Evolutionary conservation across 1,140 invertebrate species (phyloP).

Genomic region (Wasmannia auropunctata): DNA sequence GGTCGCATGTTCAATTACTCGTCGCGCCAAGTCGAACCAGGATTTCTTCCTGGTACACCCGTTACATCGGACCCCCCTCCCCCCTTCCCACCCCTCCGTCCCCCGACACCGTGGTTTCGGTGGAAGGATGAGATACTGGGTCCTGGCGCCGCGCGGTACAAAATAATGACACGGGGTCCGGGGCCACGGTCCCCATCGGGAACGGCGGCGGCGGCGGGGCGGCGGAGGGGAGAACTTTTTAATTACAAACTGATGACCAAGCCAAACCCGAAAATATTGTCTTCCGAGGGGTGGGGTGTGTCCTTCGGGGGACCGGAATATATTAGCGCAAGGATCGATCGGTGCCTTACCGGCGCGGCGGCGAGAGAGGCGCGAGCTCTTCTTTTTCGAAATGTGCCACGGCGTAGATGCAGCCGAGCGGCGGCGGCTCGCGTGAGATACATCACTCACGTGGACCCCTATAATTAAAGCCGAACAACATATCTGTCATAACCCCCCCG

Average conservation of each 20-base stretch:
- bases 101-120: constrained; percentile 75
- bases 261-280: constrained; percentile 84
- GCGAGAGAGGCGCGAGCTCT: constrained; percentile 48
- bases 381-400: constrained; percentile 64
- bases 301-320: constrained; percentile 69
- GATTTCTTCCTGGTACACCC: constrained; percentile 69
- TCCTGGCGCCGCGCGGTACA: constrained; percentile 82
- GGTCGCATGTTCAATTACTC: constrained; percentile 8
- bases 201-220: neutral
- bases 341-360: constrained; percentile 47
- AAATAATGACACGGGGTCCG: constrained; percentile 83
- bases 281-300: constrained; percentile 74
- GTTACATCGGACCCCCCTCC: constrained; percentile 59
- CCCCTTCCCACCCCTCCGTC: constrained; percentile 67
- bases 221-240: constrained; percentile 78
- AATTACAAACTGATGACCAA: constrained; percentile 85
- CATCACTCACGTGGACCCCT: constrained; percentile 65
- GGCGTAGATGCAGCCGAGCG: constrained; percentile 9
- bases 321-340: constrained; percentile 73
- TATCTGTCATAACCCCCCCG: constrained; percentile 73
- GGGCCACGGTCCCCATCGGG: constrained; percentile 76
- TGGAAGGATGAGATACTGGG: constrained; percentile 82
- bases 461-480: constrained; percentile 74
- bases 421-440: constrained; percentile 68
- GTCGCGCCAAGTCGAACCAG: neutral